Evolutionary conservation across 2,888 invertebrate species (phyloP).

Genomic region (Papilio elwesi): DNA sequence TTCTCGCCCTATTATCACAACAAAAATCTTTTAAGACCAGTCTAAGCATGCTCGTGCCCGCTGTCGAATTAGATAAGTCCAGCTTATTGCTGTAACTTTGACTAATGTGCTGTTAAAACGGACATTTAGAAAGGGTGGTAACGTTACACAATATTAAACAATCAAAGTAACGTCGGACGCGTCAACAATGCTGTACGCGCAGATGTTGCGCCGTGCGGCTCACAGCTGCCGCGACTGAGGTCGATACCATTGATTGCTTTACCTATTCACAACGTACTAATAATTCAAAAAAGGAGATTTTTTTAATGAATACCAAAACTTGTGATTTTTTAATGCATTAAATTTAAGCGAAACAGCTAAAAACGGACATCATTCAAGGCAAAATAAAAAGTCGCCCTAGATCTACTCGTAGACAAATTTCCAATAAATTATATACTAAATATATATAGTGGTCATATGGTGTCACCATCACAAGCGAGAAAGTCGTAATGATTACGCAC

Average conservation of each 20-base stretch:
- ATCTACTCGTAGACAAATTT: too few species aligned
- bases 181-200: conserved; percentile 44
- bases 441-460: too few species aligned
- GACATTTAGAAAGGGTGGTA: conserved; percentile 44
- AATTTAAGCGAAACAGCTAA: too few species aligned
- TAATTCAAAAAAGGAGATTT: background rate
- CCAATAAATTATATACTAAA: too few species aligned
- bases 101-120: conserved; percentile 38
- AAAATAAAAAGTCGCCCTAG: too few species aligned
- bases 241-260: conserved; percentile 45
- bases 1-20: background rate
- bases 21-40: background rate
- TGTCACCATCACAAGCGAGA: too few species aligned
- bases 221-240: conserved; percentile 50
- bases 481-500: too few species aligned
- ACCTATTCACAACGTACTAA: conserved; percentile 37
- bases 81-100: conserved; percentile 27
- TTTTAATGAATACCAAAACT: too few species aligned
- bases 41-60: background rate
- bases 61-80: conserved; percentile 22
- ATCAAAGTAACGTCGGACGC: conserved; percentile 44
- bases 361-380: too few species aligned
- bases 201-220: conserved; percentile 48
- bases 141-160: conserved; percentile 48
- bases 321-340: too few species aligned